Percentiles rank a stretch among this genome's conserved stretches.
phyloP scores from a whole-genome alignment of 2,888 invertebrate genomes.

The Sylvicola cinctus region DNA sequence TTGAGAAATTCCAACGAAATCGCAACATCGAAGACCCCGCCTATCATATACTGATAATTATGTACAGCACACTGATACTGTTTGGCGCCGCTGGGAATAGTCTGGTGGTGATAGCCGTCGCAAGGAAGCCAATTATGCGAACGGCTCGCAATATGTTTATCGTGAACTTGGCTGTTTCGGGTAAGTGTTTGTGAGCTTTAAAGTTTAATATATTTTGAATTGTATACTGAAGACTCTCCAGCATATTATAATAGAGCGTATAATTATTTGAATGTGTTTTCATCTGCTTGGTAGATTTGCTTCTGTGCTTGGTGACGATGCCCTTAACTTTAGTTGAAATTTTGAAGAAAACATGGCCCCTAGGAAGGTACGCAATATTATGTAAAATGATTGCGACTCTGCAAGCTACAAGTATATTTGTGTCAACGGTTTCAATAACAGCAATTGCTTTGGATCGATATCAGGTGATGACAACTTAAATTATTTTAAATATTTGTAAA shows the following conservation, averaged over 20 bases:
- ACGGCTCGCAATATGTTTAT: conserved; percentile 88
- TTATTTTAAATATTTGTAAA: not conserved
- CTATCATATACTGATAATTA: conserved; percentile 40
- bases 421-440: conserved; percentile 83
- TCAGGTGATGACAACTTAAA: conserved; percentile 30
- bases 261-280: not conserved
- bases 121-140: conserved; percentile 71
- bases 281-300: conserved; percentile 47
- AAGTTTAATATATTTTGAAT: not conserved
- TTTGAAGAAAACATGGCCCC: conserved; percentile 66
- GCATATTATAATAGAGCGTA: not conserved
- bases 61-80: conserved; percentile 54
- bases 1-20: conserved; percentile 30
- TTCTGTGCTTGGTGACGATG: conserved; percentile 75
- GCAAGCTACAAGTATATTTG: conserved; percentile 80
- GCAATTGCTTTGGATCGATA: conserved; percentile 75
- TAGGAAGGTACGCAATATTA: conserved; percentile 46
- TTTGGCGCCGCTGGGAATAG: conserved; percentile 72
- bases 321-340: conserved; percentile 78
- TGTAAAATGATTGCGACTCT: conserved; percentile 75
- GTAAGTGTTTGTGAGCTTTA: conserved; percentile 12
- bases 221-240: not conserved
- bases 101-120: conserved; percentile 58
- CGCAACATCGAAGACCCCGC: conserved; percentile 49
- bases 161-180: conserved; percentile 64